Evolutionary conservation across 2,888 invertebrate species (phyloP), one percentile per base, ranked within the genome.

Genomic region (Furcula furcula): DNA sequence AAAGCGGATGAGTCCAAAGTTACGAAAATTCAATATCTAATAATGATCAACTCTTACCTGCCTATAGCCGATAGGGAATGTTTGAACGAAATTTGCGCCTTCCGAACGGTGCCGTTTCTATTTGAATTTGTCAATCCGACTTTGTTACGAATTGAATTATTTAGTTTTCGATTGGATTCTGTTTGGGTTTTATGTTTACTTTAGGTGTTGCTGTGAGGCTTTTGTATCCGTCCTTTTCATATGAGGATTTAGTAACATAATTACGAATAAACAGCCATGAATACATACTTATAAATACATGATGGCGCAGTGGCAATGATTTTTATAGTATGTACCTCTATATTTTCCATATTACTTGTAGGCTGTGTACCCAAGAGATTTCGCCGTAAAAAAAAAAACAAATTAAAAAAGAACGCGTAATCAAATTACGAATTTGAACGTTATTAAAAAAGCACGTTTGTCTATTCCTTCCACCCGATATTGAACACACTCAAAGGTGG

Each of bases 1-100:
- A 88, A 84, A 83, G 79, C 82, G 86, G 88, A 89, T 86, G 89
- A 89, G 87, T 85, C 85, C 86, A 85, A 88, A 89, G 87, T 89
- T 89, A 78, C 72, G 87, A 88, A 88, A 89, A 88, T 88, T 87
- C 88, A 85, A 89, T 88, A 89, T 88, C 85, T 87, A 87, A 87
- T 88, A 89, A 89, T 88, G 87, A 89, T 89, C 85, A 62, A 68
- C 73, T 74, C 69, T 74, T 82, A 84, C 84, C 84, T 84, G 82
- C 73, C 77, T 81, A 82, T 83, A 58, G 69, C 55, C 71, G 64
- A 75, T 56, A 53, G 58, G 52, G 57, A 44, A 46, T 45, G 52
- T 57, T 57, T 44, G 57, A 52, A 38, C 45, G 48, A 47, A 45
- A 55, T 50, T 48, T 42, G 16, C 52, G 44, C 38, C 31, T 62